A percentile compares a stretch with the other conserved stretches of the same genome.
These are phyloP conservation scores for Nerophis ophidion DNA, from an alignment of 2,113 vertebrate genomes.

Conservation along the genomic window DNA sequence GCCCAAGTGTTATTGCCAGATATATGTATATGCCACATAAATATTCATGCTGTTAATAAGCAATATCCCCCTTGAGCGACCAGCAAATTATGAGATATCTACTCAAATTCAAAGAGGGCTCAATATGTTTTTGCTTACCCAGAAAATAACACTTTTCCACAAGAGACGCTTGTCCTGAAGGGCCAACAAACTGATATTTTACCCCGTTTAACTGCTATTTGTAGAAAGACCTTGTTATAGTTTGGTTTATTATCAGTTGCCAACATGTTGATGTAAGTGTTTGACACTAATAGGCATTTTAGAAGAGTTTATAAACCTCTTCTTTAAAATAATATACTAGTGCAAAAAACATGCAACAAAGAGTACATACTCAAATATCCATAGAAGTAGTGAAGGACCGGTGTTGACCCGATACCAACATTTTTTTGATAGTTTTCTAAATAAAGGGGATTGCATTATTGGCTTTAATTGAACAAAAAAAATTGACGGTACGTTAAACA, in stretches of 20 bases:
- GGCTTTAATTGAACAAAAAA: no score
- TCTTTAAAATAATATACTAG: background rate
- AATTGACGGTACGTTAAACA: no score
- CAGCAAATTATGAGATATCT: conserved; percentile 60
- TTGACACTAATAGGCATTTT: conserved; percentile 7
- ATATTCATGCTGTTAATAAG: conserved; percentile 64
- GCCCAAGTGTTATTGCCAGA: conserved; percentile 59
- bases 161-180: conserved; percentile 54
- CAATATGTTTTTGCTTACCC: conserved; percentile 58
- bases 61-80: conserved; percentile 51
- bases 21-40: conserved; percentile 55
- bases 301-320: background rate
- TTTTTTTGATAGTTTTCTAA: no score
- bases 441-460: no score
- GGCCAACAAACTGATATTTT: conserved; percentile 24
- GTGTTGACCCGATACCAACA: no score
- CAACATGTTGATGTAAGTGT: conserved; percentile 29
- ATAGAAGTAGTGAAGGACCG: background rate
- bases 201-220: conserved; percentile 14
- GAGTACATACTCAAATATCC: background rate
- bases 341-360: background rate
- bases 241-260: conserved; percentile 17
- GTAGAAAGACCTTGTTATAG: conserved; percentile 54
- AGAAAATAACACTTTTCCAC: conserved; percentile 55
- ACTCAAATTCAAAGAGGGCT: conserved; percentile 54